Conservation (phyloP, 2,113 vertebrate species). For the Alethe castanea region DNA sequence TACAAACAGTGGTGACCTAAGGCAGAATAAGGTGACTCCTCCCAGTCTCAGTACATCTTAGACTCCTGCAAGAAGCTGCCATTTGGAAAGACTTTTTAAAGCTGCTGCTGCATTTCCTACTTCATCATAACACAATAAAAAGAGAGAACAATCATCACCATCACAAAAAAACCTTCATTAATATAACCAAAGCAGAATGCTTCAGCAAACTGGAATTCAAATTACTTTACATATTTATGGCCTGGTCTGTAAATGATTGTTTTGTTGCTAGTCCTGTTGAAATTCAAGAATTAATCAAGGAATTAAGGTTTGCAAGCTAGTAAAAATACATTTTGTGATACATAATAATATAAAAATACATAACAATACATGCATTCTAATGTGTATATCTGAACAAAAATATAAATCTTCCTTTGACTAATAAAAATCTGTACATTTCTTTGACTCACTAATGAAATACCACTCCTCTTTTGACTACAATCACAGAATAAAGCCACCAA, state of each 20-base stretch:
- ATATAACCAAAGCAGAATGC: neutral
- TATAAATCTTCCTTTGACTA: neutral
- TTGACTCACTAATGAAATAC: neutral
- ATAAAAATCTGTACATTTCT: neutral
- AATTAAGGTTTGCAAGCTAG: neutral
- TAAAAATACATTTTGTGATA: neutral
- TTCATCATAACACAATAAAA: neutral
- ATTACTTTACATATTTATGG: neutral
- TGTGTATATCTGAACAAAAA: neutral
- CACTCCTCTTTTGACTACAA: neutral
- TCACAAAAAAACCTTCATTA: neutral
- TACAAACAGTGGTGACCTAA: neutral
- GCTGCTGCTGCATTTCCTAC: neutral
- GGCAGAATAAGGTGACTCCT: neutral
- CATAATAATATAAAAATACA: neutral
- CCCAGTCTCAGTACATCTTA: neutral
- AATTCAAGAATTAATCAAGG: neutral
- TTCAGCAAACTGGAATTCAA: neutral
- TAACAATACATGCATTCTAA: neutral
- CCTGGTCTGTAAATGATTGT: neutral
- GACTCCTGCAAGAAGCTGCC: neutral
- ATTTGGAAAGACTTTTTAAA: neutral
- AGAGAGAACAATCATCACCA: neutral
- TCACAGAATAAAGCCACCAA: slow-evolving; percentile 17
- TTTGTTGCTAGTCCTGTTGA: neutral